Base-by-base conservation (phyloP, 2,113 vertebrate species). In the Daubentonia madagascariensis region DNA sequence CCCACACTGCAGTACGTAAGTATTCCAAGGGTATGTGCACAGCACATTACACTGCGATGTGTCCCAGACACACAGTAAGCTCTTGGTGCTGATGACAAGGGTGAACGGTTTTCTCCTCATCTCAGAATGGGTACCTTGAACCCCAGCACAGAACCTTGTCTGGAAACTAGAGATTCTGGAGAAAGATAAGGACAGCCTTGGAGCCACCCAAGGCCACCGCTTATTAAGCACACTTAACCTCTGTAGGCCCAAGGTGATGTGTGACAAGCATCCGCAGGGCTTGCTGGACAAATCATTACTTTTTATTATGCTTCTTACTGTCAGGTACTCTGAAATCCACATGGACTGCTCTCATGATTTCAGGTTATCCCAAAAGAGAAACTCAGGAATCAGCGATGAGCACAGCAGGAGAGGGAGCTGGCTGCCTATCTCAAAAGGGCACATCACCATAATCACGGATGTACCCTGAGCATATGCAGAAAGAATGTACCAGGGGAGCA, bases 331-430 rank as follows among this genome's bases (percentile, higher is more conserved):
- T 5, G 57, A 97, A 96, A 90, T 97, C 98, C 97, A 90, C 92
- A 90, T 0, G 79, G 97, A 97, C 94, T n/a, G 63, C 52, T 94
- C 94, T 95, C 84, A 67, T 83, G 94, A 98, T 95, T 92, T 95
- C 96, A 98, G 96, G 94, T 95, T 85, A 84, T 97, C 97, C 97
- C 98, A 18, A 87, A 96, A 97, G 97, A 96, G 94, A 96, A 92
- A 96, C 84, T 87, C 79, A 16, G 61, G 96, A 68, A 61, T 96
- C 67, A 0, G 97, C 92, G 97, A 97, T 95, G 94, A 98, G 97
- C 96, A 81, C 92, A 89, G 95, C 22, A 0, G 96, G 92, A 91
- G 89, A 95, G 84, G 73, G 76, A 94, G 96, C 89, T 23, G 3
- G 50, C 95, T 80, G 97, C 95, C 83, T 61, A 65, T 96, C 97